phyloP scores from a whole-genome alignment of 2,113 vertebrate genomes.

The Ceyx cyanopectus region DNA sequence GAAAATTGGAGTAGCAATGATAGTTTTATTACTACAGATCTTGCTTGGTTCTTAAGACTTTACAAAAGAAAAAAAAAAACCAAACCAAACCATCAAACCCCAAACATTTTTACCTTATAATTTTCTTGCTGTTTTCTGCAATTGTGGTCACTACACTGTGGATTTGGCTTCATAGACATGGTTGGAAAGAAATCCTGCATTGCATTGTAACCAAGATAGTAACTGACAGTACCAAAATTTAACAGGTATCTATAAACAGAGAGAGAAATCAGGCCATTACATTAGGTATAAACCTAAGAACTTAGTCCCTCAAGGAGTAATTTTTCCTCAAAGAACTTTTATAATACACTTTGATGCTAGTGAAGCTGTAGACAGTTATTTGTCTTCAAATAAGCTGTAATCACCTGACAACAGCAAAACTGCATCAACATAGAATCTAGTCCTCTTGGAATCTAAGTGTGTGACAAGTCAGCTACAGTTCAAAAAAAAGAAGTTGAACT shows the following conservation, averaged over 20 bases:
- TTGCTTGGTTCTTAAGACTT: not conserved
- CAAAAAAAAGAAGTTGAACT: not conserved
- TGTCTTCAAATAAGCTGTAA: not conserved
- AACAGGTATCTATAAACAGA: slow-evolving; percentile 85
- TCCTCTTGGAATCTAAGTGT: not conserved
- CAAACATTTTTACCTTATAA: slow-evolving; percentile 79
- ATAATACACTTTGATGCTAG: not conserved
- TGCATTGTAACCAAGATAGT: slow-evolving; percentile 97
- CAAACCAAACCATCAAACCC: too few relatives aligned
- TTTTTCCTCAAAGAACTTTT: not conserved
- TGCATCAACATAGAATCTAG: not conserved
- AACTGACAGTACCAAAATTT: slow-evolving; percentile 93
- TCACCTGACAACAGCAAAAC: not conserved
- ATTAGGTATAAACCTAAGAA: not conserved
- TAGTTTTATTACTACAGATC: not conserved
- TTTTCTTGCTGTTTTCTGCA: slow-evolving; percentile 91
- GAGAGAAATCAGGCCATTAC: not conserved
- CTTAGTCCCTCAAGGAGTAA: not conserved
- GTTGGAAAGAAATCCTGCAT: slow-evolving; percentile 98
- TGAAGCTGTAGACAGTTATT: not conserved
- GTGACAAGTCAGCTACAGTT: not conserved
- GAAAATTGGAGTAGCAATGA: not conserved
- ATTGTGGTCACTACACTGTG: slow-evolving; percentile 88
- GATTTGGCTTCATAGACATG: slow-evolving; percentile 96
- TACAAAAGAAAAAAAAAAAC: not conserved